These are phyloP conservation scores for Timandra comae DNA, from an alignment of 2,888 invertebrate genomes.

Conservation along the genomic window DNA sequence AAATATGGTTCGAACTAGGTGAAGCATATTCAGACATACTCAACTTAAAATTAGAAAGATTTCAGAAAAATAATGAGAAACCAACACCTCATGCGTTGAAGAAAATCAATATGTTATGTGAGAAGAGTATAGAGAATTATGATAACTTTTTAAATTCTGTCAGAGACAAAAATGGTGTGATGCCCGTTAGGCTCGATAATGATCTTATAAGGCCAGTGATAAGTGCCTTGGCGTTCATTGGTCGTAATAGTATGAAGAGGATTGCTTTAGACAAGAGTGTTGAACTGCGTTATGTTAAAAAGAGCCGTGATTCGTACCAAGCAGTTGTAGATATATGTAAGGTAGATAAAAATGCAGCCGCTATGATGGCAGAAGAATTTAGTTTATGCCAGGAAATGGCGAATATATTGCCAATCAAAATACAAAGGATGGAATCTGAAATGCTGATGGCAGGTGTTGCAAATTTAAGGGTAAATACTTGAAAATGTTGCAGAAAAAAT, in stretches of 20 bases:
- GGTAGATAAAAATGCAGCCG: slow-evolving; percentile 79
- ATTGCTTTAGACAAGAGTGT: slow-evolving; percentile 80
- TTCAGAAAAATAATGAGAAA: slow-evolving; percentile 72
- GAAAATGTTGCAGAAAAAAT: too few relatives aligned
- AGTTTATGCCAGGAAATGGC: slow-evolving; percentile 91
- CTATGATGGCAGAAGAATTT: slow-evolving; percentile 82
- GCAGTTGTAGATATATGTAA: slow-evolving; percentile 86
- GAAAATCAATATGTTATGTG: slow-evolving; percentile 86
- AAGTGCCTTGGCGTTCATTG: slow-evolving; percentile 88
- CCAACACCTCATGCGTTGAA: slow-evolving; percentile 81
- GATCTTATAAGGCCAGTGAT: slow-evolving; percentile 82
- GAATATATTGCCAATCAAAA: slow-evolving; percentile 84
- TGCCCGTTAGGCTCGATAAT: slow-evolving; percentile 77
- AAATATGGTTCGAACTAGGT: slow-evolving; percentile 91
- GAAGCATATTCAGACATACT: slow-evolving; percentile 87
- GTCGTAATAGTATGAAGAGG: slow-evolving; percentile 84
- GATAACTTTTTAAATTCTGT: slow-evolving; percentile 84
- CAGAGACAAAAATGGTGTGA: slow-evolving; percentile 73
- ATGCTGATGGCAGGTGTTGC: slow-evolving; percentile 12
- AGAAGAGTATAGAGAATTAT: slow-evolving; percentile 85
- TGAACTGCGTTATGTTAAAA: slow-evolving; percentile 80
- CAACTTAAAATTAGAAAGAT: slow-evolving; percentile 87
- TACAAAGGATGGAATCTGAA: slow-evolving; percentile 75
- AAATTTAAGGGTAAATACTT: too few relatives aligned
- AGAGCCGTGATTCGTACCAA: slow-evolving; percentile 82